Base-by-base conservation (phyloP, 2,797 vertebrate species). In the Oophaga sylvatica region DNA sequence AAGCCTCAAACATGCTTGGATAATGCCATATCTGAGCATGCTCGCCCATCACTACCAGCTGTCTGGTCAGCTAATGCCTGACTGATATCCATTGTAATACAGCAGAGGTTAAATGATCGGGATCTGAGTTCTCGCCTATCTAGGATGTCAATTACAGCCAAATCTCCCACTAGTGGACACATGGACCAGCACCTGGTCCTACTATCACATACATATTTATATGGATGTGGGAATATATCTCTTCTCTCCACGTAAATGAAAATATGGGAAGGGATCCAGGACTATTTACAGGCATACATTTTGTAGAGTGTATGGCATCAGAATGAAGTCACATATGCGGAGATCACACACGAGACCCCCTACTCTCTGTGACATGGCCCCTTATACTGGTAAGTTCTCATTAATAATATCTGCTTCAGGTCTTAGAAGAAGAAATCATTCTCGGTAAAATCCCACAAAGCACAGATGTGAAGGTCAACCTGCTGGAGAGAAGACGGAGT, bases 391-490 rank as follows among this genome's bases (percentile, higher is more conserved):
- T 31, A 77, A 53, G 17, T 19, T 85, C 5, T 56, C 17, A 80
- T 70, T 35, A 80, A 80, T 80, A 86, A 26, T 45, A 73, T 80
- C 56, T 71, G 12, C 67, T 48, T 57, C 29, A 48, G 26, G 31
- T 57, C 68, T 81, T 73, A n/a, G 12, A 81, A 70, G 35, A 80
- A 62, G 53, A 35, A 81, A 59, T 62, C 35, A 71, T 73, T 87
- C 20, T 45, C 80, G 65, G 60, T 73, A 77, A 26, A 78, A 75
- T 80, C 4, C 17, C 53, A 81, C 41, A 87, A 62, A 71, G 31
- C 11, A 16, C 59, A 68, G 70, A 62, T 81, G 62, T 87, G 85
- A 87, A 87, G 85, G 85, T 87, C 85, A 85, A 19, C 22, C 83
- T 53, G 73, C 83, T 85, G 83, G 59, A 70, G 75, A 78, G 73